Evolutionary conservation across 53 echinoderm and acorn worm species (phyloP).

Genomic region (Stichopus horrens): DNA sequence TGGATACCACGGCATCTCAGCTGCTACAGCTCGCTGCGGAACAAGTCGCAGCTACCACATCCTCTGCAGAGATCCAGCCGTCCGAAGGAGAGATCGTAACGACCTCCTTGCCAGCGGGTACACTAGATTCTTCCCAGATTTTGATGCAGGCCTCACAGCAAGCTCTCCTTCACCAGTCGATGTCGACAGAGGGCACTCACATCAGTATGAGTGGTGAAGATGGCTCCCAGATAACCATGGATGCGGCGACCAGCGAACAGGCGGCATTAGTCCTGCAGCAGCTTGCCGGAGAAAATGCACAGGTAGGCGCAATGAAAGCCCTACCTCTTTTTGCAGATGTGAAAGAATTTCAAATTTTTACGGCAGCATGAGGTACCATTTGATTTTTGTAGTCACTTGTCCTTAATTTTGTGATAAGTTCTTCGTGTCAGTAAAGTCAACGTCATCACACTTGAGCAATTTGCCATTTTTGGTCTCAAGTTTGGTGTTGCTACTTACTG

Average conservation of each 20-base stretch:
- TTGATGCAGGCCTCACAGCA: conserved; percentile 46
- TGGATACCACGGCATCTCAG: conserved; percentile 57
- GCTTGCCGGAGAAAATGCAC: conserved; percentile 82
- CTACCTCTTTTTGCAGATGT: not conserved
- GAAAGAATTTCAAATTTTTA: not conserved
- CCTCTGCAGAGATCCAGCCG: conserved; percentile 63
- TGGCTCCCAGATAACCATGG: conserved; percentile 64
- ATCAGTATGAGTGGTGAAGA: conserved; percentile 37
- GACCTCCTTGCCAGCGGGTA: conserved; percentile 28
- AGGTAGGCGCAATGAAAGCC: conserved; percentile 48
- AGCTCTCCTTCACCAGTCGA: conserved; percentile 39
- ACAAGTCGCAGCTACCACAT: conserved; percentile 76
- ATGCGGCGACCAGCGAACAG: conserved; percentile 86
- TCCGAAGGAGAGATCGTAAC: conserved; percentile 49
- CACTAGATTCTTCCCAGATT: conserved; percentile 54
- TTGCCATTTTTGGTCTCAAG: too few relatives aligned
- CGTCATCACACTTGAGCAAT: too few relatives aligned
- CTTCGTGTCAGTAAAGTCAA: too few relatives aligned
- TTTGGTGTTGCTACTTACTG: too few relatives aligned
- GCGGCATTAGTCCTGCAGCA: conserved; percentile 85
- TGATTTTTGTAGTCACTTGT: not conserved
- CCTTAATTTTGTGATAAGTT: too few relatives aligned
- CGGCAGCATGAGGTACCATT: not conserved
- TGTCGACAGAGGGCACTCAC: conserved; percentile 37
- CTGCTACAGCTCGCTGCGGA: conserved; percentile 64